phyloP scores from a whole-genome alignment of 2,797 vertebrate genomes.

The Darevskia mixta region DNA sequence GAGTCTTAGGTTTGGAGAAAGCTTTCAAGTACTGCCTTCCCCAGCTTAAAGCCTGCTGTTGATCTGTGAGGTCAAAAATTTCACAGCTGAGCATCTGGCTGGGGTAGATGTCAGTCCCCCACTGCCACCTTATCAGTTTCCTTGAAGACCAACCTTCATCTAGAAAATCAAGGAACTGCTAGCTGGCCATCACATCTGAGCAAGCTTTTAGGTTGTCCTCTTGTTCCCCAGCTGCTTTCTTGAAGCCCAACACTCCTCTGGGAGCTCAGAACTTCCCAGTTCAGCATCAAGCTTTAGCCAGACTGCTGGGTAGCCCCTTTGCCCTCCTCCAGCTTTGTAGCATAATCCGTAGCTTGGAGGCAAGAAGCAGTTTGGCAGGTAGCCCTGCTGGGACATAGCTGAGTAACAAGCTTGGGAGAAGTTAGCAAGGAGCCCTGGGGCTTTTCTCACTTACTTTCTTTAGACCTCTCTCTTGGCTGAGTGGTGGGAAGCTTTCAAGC shows the following conservation, averaged over 20 bases:
- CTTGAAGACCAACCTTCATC: neutral
- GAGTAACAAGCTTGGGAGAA: neutral
- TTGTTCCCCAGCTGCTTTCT: too few species aligned
- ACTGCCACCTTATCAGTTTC: neutral
- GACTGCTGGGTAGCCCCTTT: too few species aligned
- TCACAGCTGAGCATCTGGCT: neutral
- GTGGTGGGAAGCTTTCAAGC: neutral
- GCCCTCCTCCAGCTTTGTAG: neutral
- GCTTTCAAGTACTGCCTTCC: too few species aligned
- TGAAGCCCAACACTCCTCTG: neutral
- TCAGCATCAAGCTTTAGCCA: neutral
- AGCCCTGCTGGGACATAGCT: neutral
- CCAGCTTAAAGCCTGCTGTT: neutral
- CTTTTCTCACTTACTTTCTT: neutral
- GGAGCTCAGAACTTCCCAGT: rapidly evolving
- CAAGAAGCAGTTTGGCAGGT: neutral
- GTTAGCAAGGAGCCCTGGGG: neutral
- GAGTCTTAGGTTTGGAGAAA: neutral
- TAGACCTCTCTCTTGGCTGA: neutral
- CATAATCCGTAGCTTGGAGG: neutral
- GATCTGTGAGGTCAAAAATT: too few species aligned
- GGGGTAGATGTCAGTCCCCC: neutral
- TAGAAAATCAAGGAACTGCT: too few species aligned
- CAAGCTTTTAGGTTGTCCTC: too few species aligned
- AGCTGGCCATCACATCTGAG: neutral